Conservation (phyloP, 2,113 vertebrate species). For the Aphelocoma coerulescens region DNA sequence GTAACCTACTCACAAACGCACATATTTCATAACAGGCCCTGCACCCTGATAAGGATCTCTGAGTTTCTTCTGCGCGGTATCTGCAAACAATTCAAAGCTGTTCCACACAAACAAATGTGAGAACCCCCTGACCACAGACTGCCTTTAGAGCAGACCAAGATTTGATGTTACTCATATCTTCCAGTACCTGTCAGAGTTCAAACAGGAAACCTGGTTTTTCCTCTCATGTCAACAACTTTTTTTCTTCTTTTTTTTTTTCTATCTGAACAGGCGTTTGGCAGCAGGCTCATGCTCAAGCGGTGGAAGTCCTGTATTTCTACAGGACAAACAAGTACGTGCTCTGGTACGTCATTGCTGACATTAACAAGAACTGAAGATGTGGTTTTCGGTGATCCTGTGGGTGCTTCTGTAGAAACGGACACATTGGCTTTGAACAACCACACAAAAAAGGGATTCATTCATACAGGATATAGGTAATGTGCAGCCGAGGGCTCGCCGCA, state of each 20-base stretch:
- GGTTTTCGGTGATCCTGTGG: constrained; percentile 57
- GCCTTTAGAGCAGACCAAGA: constrained; percentile 72
- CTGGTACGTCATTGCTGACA: constrained; percentile 66
- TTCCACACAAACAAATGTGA: constrained; percentile 71
- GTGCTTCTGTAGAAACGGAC: constrained; percentile 58
- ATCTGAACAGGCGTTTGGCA: constrained; percentile 7
- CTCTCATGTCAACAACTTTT: constrained; percentile 81
- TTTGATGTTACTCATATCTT: constrained; percentile 90
- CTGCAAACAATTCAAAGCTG: constrained; percentile 75
- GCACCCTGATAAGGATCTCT: constrained; percentile 68
- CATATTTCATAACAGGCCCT: constrained; percentile 58
- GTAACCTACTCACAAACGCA: constrained; percentile 50
- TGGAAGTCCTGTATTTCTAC: constrained; percentile 59
- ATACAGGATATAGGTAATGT: constrained; percentile 51
- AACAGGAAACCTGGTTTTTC: constrained; percentile 88
- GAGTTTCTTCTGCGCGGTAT: constrained; percentile 58
- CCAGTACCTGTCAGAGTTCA: constrained; percentile 86
- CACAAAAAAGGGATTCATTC: constrained; percentile 43
- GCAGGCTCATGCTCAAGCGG: not conserved
- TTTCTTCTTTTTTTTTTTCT: not conserved
- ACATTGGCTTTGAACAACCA: constrained; percentile 20
- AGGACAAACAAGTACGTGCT: constrained; percentile 46
- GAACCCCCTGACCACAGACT: constrained; percentile 83
- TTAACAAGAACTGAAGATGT: constrained; percentile 50
- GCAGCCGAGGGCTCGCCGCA: not conserved